phyloP scores from a whole-genome alignment of 1,140 invertebrate species.

The Alviniconcha marisindica region DNA sequence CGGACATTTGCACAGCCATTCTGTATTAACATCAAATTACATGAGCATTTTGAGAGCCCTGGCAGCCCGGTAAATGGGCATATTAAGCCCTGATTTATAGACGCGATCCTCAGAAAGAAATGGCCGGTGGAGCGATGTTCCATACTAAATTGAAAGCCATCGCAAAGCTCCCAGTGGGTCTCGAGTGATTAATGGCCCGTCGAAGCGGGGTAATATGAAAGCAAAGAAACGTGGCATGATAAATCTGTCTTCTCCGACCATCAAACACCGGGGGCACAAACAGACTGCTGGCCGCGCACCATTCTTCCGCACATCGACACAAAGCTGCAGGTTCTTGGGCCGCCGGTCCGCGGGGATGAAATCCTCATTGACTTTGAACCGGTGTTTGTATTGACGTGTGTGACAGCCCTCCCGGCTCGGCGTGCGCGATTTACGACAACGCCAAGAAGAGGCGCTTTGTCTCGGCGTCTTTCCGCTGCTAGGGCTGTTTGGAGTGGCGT shows the following conservation, averaged over 20 bases:
- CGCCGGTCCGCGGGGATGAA: neutral
- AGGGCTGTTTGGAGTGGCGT: no score
- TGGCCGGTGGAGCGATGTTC: constrained; percentile 35
- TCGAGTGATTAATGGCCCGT: constrained; percentile 34
- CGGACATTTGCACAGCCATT: constrained; percentile 42
- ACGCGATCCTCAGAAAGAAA: constrained; percentile 15
- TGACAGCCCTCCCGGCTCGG: constrained; percentile 22
- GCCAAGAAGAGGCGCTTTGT: neutral
- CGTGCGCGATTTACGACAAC: constrained; percentile 9
- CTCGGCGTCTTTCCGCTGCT: neutral
- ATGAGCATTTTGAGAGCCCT: constrained; percentile 41
- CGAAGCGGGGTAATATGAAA: constrained; percentile 37
- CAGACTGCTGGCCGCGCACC: neutral
- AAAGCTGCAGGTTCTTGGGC: constrained; percentile 7
- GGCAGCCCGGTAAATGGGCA: constrained; percentile 38
- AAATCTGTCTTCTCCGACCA: constrained; percentile 35
- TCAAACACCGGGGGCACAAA: constrained; percentile 18
- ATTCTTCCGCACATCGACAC: neutral
- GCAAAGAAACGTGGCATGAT: constrained; percentile 39
- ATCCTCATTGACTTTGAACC: constrained; percentile 40
- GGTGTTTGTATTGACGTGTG: constrained; percentile 17
- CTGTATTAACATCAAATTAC: constrained; percentile 45
- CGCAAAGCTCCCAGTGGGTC: constrained; percentile 12
- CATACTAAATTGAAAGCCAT: constrained; percentile 41
- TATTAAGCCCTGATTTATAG: constrained; percentile 41